Base-by-base conservation (phyloP, 2,797 vertebrate species). In the Melanotaenia boesemani region DNA sequence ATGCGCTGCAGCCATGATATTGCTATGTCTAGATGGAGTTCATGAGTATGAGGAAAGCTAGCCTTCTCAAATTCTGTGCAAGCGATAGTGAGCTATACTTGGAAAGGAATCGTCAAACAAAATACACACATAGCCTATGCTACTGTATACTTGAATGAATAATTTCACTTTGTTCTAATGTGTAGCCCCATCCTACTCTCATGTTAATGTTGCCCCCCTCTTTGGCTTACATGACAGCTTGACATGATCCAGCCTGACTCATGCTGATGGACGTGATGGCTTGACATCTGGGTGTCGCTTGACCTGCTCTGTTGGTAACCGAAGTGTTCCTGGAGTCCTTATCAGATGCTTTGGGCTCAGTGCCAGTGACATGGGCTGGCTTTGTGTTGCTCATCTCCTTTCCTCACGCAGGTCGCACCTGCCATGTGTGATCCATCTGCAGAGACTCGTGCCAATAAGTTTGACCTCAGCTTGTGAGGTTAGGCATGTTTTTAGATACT, bases 261-360 rank as follows among this genome's bases (percentile, higher is more conserved):
- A 30, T 88, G 91, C 85, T 96, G 96, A 93, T 94, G 94, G 70
- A 94, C 91, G 6, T 81, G 92, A 58, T 89, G 93, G 39, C 94
- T 95, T 87, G 96, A 95, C 80, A 95, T 96, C 87, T 96, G 93
- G 89, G 96, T 96, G 95, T 96, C 95, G 66, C 96, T 95, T 63
- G 95, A 93, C 92, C 85, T 68, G 82, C 68, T 76, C 81, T 10
- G 67, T 28, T 66, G 84, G 93, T 92, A 94, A 93, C 88, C 79
- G 44, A 90, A 93, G 92, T 91, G 85, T 86, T 74, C 84, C 83
- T 81, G 86, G 79, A 72, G 54, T 67, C 69, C 89, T 93, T 93
- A 94, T 94, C 91, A 77, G 83, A 79, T 64, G 71, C 60, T 26
- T 61, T 78, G n/a, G 85, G 74, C 77, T 55, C 1, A 11, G 52